These are phyloP conservation scores for Buceros bicornis DNA, from an alignment of 2,797 vertebrate species.

Conservation along the genomic window DNA sequence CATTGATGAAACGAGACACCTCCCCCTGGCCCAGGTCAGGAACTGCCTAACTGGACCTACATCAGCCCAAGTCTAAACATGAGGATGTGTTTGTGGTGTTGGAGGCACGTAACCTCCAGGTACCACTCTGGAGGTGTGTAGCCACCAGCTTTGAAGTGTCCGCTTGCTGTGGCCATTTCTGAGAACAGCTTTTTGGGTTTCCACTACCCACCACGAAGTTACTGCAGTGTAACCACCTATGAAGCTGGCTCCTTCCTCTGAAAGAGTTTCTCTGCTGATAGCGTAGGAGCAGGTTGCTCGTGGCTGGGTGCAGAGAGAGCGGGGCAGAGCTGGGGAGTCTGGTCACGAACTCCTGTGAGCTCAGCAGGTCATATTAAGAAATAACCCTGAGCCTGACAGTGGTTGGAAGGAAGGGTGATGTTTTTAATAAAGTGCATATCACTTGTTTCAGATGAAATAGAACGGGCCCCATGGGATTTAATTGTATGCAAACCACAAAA, in stretches of 20 bases:
- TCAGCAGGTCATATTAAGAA: not conserved
- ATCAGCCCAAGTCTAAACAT: not conserved
- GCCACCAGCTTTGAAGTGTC: not conserved
- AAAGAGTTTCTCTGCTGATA: not conserved
- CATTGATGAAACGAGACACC: not conserved
- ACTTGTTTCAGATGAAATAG: not conserved
- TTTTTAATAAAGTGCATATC: not conserved
- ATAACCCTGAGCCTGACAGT: not conserved
- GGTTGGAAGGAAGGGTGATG: not conserved
- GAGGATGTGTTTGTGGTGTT: not conserved
- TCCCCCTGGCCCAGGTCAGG: not conserved
- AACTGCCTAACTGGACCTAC: not conserved
- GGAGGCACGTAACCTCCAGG: not conserved
- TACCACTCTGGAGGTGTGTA: not conserved
- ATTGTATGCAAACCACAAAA: not conserved
- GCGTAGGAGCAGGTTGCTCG: rapidly evolving
- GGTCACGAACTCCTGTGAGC: not conserved
- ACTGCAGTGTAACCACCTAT: not conserved
- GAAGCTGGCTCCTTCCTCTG: not conserved
- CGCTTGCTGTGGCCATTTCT: not conserved
- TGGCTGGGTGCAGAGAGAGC: not conserved
- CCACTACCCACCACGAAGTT: not conserved
- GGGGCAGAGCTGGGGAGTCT: not conserved
- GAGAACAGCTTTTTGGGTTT: not conserved
- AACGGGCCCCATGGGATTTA: not conserved